Conservation (phyloP, 1,140 invertebrate genomes). For the Bradysia coprophila region DNA sequence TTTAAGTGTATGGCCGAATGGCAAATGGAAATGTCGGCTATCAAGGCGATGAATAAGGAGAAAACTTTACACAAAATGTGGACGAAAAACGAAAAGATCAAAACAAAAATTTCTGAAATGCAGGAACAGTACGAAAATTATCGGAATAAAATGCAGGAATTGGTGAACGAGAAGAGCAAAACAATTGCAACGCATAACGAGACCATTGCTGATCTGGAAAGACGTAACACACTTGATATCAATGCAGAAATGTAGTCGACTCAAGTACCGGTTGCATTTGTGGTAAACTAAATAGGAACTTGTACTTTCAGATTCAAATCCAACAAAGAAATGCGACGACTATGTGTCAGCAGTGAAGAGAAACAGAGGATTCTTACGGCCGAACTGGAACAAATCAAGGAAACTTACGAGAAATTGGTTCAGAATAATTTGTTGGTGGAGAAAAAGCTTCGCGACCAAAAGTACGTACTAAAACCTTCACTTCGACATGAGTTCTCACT, state of each 20-base stretch:
- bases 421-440: slow-evolving; percentile 7
- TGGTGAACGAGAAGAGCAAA: neutral
- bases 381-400: slow-evolving; percentile 4
- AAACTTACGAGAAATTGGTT: slow-evolving; percentile 5
- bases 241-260: too few species aligned
- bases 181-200: neutral
- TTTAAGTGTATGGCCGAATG: neutral
- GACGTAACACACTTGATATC: too few species aligned
- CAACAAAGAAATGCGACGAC: slow-evolving; percentile 3
- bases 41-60: neutral
- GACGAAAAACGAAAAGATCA: slow-evolving; percentile 1
- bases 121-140: neutral
- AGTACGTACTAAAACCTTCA: slow-evolving; percentile 3
- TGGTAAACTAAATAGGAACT: slow-evolving; percentile 1
- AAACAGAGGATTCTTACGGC: slow-evolving; percentile 5
- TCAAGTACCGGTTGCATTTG: too few species aligned
- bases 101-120: neutral
- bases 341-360: slow-evolving; percentile 4
- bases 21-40: neutral
- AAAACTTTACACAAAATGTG: slow-evolving; percentile 1
- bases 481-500: slow-evolving; percentile 1
- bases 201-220: too few species aligned
- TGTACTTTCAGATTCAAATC: slow-evolving; percentile 5
- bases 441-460: slow-evolving; percentile 7
- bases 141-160: neutral